These are phyloP conservation scores for Gobius niger DNA, from an alignment of 2,113 vertebrate genomes.

Conservation along the genomic window DNA sequence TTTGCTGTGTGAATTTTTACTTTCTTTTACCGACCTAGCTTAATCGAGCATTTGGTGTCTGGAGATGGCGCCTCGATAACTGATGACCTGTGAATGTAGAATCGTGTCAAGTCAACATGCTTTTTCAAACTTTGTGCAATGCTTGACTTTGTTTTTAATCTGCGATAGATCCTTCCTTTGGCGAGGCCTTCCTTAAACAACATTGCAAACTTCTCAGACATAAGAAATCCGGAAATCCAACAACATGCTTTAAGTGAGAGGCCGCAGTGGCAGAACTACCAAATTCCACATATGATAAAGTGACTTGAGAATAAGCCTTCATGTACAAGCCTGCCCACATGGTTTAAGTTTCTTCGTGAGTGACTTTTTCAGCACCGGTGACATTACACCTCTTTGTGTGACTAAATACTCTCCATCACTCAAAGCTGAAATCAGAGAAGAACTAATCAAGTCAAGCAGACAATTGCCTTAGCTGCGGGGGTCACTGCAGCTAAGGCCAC, in stretches of 20 bases:
- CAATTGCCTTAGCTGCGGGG: constrained; percentile 38
- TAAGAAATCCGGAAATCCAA: constrained; percentile 28
- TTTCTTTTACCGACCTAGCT: no score
- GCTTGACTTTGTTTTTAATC: no score
- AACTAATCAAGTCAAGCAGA: constrained; percentile 49
- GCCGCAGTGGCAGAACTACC: constrained; percentile 22
- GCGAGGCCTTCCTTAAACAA: constrained; percentile 40
- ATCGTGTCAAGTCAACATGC: no score
- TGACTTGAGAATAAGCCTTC: constrained; percentile 65
- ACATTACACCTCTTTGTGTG: constrained; percentile 67
- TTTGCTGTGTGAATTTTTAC: no score
- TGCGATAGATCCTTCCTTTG: constrained; percentile 13
- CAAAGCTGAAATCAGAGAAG: constrained; percentile 60
- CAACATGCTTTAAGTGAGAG: constrained; percentile 22
- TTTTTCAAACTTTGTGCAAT: no score
- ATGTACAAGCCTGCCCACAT: constrained; percentile 35
- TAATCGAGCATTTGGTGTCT: no score
- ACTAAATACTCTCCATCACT: constrained; percentile 63
- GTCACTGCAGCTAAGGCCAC: constrained; percentile 26
- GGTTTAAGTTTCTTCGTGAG: constrained; percentile 35
- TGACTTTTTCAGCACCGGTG: constrained; percentile 61
- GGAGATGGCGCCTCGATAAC: no score
- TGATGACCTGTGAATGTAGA: no score
- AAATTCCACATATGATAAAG: constrained; percentile 44
- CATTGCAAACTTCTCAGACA: constrained; percentile 30